Evolutionary conservation across 2,888 invertebrate species (phyloP).

Genomic region (Nasonia oneida): DNA sequence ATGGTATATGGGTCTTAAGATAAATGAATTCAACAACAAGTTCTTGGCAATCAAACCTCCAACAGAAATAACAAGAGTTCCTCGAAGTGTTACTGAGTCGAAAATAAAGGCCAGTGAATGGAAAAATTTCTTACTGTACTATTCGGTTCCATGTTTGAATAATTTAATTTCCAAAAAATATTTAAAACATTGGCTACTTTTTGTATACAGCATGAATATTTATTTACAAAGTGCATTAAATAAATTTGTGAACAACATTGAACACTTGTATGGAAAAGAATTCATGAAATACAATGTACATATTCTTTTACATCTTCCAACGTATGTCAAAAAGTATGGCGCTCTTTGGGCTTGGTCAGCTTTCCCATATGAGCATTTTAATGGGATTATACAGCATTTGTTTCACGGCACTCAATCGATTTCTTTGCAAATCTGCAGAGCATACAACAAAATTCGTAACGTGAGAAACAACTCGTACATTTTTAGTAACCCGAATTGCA

Average conservation of each 20-base stretch:
- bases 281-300: slow-evolving; percentile 55
- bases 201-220: slow-evolving; percentile 47
- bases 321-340: background rate
- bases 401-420: slow-evolving; percentile 5
- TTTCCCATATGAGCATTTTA: slow-evolving; percentile 46
- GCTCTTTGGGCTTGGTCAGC: slow-evolving; percentile 30
- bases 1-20: slow-evolving; percentile 38
- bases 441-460: background rate
- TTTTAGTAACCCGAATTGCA: background rate
- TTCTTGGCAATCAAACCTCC: slow-evolving; percentile 42
- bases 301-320: slow-evolving; percentile 41
- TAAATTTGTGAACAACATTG: slow-evolving; percentile 16
- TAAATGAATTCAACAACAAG: slow-evolving; percentile 37
- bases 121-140: slow-evolving; percentile 60
- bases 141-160: slow-evolving; percentile 58
- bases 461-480: background rate
- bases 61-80: slow-evolving; percentile 55
- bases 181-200: slow-evolving; percentile 57
- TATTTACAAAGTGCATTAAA: slow-evolving; percentile 22
- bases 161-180: slow-evolving; percentile 42
- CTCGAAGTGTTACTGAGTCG: background rate
- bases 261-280: slow-evolving; percentile 32
- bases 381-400: slow-evolving; percentile 19
- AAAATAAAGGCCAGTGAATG: slow-evolving; percentile 60
- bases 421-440: background rate